Evolutionary conservation across 2,113 vertebrate species (phyloP), one percentile per base, ranked within the genome.

Genomic region (Columba livia): DNA sequence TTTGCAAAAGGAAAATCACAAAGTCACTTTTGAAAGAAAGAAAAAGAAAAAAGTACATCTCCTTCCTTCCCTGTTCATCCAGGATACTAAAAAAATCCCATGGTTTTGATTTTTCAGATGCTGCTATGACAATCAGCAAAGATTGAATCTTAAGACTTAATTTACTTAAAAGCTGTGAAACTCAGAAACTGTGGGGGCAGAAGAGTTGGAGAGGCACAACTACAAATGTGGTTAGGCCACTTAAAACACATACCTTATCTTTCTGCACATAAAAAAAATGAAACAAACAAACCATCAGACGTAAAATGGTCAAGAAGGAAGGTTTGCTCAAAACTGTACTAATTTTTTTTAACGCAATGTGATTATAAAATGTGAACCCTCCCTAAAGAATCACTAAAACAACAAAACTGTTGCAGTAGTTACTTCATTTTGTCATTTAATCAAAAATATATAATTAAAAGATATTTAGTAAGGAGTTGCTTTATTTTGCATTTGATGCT

Each of bases 181-280:
- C 42, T 60, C 62, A 81, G 84, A 92, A 86, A 86, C 56, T 71
- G 38, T 79, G 73, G 69, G 73, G 79, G 88, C 48, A 86, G 89
- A 89, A 58, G 40, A 93, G 36, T 36, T 64, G 60, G 21, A 93
- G n/a, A 89, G 38, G 54, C 66, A 91, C 26, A 79, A 24, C 73
- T 89, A 85, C 64, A 86, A 66, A 83, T 95, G 71, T 92, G 94
- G 93, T 89, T 86, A 94, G 70, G 92, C 89, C 96, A 91, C 92
- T 84, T 91, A 75, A 94, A 91, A 91, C 54, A 88, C 13, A 73
- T 18, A 75, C 50, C 53, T 89, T 92, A 85, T 67, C 75, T 85
- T 93, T 83, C 28, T 34, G 26, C 83, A 93, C 60, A 36, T 82
- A 88, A n/a, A 82, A 82, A 58, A 56, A 44, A 47, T 2, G 20